Evolutionary conservation across 2,888 invertebrate genomes (phyloP), one percentile per base, ranked within the genome.

Genomic region (Hesperia comma): DNA sequence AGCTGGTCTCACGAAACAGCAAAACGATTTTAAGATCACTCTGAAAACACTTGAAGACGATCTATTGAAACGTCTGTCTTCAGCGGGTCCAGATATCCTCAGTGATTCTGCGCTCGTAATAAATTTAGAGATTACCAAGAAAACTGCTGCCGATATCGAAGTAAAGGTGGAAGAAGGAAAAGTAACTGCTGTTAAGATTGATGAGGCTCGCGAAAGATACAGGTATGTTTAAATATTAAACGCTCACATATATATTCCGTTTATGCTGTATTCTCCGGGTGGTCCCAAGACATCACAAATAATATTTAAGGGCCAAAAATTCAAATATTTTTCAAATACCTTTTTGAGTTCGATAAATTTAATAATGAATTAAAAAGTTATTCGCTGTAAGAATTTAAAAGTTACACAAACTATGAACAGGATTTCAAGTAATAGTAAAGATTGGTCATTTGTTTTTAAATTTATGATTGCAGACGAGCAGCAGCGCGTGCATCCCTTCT

Each of bases 21-120:
- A 98, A 81, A 99, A 99, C 79, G 96, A 97, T 80, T 98, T 98
- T 82, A 99, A 98, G 89, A 98, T 99, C 68, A 97, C 96, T 0
- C 89, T 99, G 19, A 99, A 98, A 83, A 94, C 94, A 56, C 93
- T 98, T n/a, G 99, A 99, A 92, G 98, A 99, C 79, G 97, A 98
- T 81, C 91, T 99, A 15, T 88, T 99, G 55, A 96, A 96, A 70
- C 94, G 98, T 60, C 85, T 99, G 70, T 97, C 98, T 0, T 96
- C 98, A 4, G 98, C 98, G 3, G 97, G 98, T 6, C 98, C 98
- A 0, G 96, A 99, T 81, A 98, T 99, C 69, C 89, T 99, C 19
- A 97, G 97, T 63, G 98, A 99, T 85, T 96, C 97, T 0, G 96
- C 96, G 0, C 93, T 99, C 1, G 99, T 99, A 0, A 95, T 97